Evolutionary conservation across 2,888 invertebrate species (phyloP), one percentile per base, ranked within the genome.

Genomic region (Epinotia brunnichana): DNA sequence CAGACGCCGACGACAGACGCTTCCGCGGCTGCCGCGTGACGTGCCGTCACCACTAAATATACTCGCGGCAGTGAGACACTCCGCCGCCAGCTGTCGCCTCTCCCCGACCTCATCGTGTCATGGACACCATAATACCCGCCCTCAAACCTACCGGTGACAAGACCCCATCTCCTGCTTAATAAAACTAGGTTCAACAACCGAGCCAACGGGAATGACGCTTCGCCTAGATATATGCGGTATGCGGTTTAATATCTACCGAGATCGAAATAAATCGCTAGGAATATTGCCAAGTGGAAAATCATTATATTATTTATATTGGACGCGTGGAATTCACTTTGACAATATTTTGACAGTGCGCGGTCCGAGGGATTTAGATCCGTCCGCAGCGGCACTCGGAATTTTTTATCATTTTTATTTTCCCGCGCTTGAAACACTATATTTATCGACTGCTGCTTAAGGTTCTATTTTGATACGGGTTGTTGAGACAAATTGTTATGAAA

Each of bases 211-310:
- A 82, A 85, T 86, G 89, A 89, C 87, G 86, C 87, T 79, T 83
- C 85, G 85, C 85, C 89, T 89, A 92, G 89, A 92, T 92, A 88
- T 87, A 91, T 82, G 89, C 86, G 90, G 89, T 88, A 90, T 89
- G 91, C 85, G 87, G 87, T 90, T 85, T 91, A 90, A 92, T 92
- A 92, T 92, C 90, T 87, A 84, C 86, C 76, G 85, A 84, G 90
- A 92, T 92, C 88, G 85, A 92, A 92, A 93, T 93, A 93, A 93
- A 92, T 92, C 86, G 88, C 89, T 90, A 92, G 91, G 91, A 91
- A 91, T 92, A 92, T 91, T 92, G 93, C 93, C 93, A 93, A 92
- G 89, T 90, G 83, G 86, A 91, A 88, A 91, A 91, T 90, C 90
- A 89, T 89, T 90, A 67, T 53, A 67, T 68, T 86, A 90, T 92